These are phyloP conservation scores for Tipula confusa DNA, from an alignment of 2,888 invertebrate species.

Conservation along the genomic window DNA sequence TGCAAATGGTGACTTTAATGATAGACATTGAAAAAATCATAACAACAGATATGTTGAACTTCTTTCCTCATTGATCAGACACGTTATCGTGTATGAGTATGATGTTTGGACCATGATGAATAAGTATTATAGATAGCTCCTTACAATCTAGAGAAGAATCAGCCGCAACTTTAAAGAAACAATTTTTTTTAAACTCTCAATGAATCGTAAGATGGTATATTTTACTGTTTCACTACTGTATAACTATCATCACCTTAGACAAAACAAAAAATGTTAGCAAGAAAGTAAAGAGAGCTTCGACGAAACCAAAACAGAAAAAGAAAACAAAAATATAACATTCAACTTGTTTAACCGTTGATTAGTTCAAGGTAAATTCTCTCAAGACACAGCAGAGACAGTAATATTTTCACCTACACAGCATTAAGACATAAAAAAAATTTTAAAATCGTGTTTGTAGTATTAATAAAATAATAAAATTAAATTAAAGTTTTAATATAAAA, in stretches of 20 bases:
- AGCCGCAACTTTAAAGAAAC: too few species aligned
- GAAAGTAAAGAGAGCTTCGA: not conserved
- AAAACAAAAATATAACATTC: not conserved
- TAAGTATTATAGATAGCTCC: too few species aligned
- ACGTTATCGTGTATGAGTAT: too few species aligned
- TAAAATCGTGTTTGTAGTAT: not conserved
- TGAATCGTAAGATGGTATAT: not conserved
- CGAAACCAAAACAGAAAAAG: not conserved
- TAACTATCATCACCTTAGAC: not conserved
- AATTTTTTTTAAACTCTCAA: too few species aligned
- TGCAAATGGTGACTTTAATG: too few species aligned
- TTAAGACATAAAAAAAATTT: not conserved
- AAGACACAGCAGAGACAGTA: slow-evolving; percentile 1
- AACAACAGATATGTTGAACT: too few species aligned
- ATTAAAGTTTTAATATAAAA: too few species aligned
- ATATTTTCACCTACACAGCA: not conserved
- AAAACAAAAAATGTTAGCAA: not conserved
- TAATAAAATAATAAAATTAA: not conserved
- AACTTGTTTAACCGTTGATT: not conserved
- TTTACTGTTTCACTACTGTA: not conserved
- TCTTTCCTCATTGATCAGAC: too few species aligned
- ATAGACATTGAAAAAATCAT: too few species aligned
- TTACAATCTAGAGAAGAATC: too few species aligned
- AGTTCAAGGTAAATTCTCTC: not conserved
- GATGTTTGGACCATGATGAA: too few species aligned